Base-by-base conservation (phyloP, 2,797 vertebrate genomes). In the Silurus aristotelis region DNA sequence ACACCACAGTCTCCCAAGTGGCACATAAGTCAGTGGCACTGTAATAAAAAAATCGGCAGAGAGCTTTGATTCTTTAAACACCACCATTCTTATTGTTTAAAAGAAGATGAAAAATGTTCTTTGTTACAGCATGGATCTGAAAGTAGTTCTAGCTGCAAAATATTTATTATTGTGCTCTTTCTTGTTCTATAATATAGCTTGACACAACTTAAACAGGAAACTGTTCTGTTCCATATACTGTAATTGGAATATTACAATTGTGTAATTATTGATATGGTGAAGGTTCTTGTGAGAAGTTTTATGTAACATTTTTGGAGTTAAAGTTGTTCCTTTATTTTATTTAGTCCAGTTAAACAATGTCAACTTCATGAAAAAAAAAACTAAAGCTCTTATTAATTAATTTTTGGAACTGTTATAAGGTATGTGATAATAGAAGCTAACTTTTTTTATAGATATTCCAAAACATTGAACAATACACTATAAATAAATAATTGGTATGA, bases 21-120 rank as follows among this genome's bases (percentile, higher is more conserved):
- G 67, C 84, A 80, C 56, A 68, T 86, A 6, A 60, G 63, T 82
- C 79, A 76, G 55, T 67, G 66, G 66, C 61, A 85, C 10, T 76
- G 61, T 64, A 20, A 73, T 73, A 56, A 63, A 31, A 80, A 60
- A 81, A 52, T 7, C 48, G 10, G 78, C 17, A 22, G 31, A 60
- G 55, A 64, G 1, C 58, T 46, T 17, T 58, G 31, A 31, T 77
- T 63, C 19, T 63, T 64, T 80, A 48, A 46, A 64, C 14, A 25
- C 60, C 20, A 64, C 38, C n/a, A 46, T 48, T 48, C 43, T 80
- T 38, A 79, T 78, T 60, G 58, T 10, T 58, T 55, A 76, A 52
- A 31, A 63, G 38, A 31, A 46, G 60, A 9, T 79, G 6, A 64
- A 6, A 25, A 22, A 43, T 46, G 63, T 63, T 64, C 14, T 15